Conservation (phyloP, 2,113 vertebrate genomes). For the Hippocampus guttulatus region DNA sequence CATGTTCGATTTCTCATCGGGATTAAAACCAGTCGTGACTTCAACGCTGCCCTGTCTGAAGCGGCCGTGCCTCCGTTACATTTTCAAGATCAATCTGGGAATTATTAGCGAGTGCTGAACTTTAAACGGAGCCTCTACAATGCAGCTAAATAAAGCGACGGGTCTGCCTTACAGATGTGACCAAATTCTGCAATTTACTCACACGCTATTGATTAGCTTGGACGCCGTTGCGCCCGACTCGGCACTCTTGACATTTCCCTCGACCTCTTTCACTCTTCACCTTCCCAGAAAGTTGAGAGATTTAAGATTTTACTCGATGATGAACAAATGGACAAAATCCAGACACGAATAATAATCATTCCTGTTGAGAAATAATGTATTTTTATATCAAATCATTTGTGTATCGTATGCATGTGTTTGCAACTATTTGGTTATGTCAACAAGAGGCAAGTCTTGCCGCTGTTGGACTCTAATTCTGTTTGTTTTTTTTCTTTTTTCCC, state of each 20-base stretch:
- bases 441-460: not conserved
- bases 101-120: not conserved
- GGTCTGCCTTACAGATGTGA: not conserved
- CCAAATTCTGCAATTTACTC: not conserved
- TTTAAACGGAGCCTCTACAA: not conserved
- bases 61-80: too few relatives aligned
- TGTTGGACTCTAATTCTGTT: constrained; percentile 1
- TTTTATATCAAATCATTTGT: not conserved
- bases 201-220: not conserved
- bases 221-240: not conserved
- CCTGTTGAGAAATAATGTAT: not conserved
- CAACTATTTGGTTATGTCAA: not conserved
- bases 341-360: not conserved
- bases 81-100: too few relatives aligned
- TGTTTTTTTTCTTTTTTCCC: constrained; percentile 9
- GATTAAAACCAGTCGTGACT: not conserved
- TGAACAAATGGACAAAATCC: not conserved
- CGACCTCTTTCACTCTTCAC: not conserved
- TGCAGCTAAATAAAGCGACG: not conserved
- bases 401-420: not conserved
- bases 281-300: not conserved
- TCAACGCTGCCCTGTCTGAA: too few relatives aligned
- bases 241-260: not conserved
- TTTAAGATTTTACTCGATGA: not conserved
- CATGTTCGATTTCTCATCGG: not conserved